Conservation (phyloP, 2,888 invertebrate genomes). For the Cantharis flavilabris region DNA sequence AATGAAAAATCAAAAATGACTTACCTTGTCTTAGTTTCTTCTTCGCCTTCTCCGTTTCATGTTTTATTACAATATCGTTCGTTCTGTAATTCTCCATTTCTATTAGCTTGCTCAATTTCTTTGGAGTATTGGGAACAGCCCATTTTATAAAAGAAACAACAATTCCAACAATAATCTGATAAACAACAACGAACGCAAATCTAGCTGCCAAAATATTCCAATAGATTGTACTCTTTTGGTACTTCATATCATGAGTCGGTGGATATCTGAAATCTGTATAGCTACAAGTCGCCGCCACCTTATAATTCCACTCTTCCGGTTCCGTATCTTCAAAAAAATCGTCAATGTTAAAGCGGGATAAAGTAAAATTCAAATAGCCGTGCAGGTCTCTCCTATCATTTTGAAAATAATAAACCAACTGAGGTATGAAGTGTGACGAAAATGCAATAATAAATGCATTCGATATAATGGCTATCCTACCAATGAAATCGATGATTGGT, state of each 20-base stretch:
- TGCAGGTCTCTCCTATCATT: constrained; percentile 55
- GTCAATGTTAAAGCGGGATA: constrained; percentile 68
- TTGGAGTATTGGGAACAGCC: constrained; percentile 78
- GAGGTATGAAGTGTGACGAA: constrained; percentile 82
- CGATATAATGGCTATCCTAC: constrained; percentile 75
- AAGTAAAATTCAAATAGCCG: constrained; percentile 72
- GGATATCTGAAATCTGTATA: constrained; percentile 74
- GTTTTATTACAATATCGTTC: constrained; percentile 74
- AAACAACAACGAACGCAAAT: constrained; percentile 75
- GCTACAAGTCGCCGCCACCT: constrained; percentile 57
- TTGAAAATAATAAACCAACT: constrained; percentile 67
- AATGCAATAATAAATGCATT: constrained; percentile 81
- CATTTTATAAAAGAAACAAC: constrained; percentile 74
- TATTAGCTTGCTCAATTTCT: constrained; percentile 70
- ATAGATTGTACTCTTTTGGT: constrained; percentile 68
- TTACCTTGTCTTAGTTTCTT: constrained; percentile 27
- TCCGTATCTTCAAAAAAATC: constrained; percentile 60
- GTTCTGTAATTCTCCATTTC: constrained; percentile 73
- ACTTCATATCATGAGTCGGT: constrained; percentile 57
- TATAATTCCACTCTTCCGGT: constrained; percentile 44
- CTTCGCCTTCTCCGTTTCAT: constrained; percentile 64
- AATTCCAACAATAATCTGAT: constrained; percentile 78
- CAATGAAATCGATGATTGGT: constrained; percentile 73
- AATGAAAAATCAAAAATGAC: neutral
- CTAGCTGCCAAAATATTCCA: constrained; percentile 77